A percentile compares a stretch with the other conserved stretches of the same genome.
Evolutionary conservation across 2,113 vertebrate species (phyloP).

Genomic region (Osmerus mordax): DNA sequence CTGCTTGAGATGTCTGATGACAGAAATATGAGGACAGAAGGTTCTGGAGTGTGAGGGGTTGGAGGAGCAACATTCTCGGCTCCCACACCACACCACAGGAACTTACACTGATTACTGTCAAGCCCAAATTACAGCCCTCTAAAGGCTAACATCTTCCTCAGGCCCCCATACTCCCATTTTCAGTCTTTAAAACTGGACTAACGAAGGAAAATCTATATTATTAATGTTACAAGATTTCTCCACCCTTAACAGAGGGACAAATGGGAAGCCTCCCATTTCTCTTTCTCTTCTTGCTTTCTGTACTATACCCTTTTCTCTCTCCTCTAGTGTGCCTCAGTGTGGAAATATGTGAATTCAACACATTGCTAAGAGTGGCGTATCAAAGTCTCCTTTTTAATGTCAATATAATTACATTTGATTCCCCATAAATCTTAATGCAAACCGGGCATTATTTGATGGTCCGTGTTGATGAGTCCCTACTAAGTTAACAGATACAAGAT

Average conservation of each 20-base stretch:
- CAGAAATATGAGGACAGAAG: slow-evolving; percentile 43
- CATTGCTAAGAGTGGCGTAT: slow-evolving; percentile 26
- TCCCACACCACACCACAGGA: slow-evolving; percentile 63
- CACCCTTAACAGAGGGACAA: slow-evolving; percentile 34
- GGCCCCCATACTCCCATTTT: slow-evolving; percentile 36
- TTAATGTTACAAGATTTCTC: slow-evolving; percentile 54
- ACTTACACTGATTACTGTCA: slow-evolving; percentile 63
- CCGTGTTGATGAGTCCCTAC: slow-evolving; percentile 19
- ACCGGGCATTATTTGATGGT: slow-evolving; percentile 31
- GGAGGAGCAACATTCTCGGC: slow-evolving; percentile 48
- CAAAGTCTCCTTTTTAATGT: slow-evolving; percentile 32
- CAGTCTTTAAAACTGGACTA: slow-evolving; percentile 53
- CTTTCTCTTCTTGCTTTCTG: slow-evolving; percentile 19
- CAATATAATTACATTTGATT: slow-evolving; percentile 56
- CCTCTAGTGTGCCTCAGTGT: neutral
- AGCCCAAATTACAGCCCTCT: slow-evolving; percentile 67
- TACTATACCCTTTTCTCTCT: slow-evolving; percentile 1
- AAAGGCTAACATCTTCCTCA: slow-evolving; percentile 64
- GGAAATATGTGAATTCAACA: slow-evolving; percentile 34
- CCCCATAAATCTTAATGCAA: slow-evolving; percentile 38
- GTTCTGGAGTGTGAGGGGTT: slow-evolving; percentile 57
- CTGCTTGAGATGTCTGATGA: slow-evolving; percentile 45
- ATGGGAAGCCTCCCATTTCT: slow-evolving; percentile 20
- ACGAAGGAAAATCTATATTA: slow-evolving; percentile 59
- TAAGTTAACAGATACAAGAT: slow-evolving; percentile 42